Evolutionary conservation across 2,113 vertebrate species (phyloP).

Genomic region (Salminus brasiliensis): DNA sequence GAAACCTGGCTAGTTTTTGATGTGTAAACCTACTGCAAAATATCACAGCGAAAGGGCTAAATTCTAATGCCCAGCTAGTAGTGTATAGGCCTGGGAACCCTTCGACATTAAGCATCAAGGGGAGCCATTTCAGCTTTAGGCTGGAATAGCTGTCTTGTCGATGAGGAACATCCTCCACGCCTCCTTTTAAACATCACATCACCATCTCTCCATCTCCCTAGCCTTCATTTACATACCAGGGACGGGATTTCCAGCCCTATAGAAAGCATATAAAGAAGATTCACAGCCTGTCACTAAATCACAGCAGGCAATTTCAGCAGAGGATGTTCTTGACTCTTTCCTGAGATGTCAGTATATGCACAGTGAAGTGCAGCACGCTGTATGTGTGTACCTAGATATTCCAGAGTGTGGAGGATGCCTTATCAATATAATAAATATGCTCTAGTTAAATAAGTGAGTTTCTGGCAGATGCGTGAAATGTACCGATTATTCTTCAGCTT

Average conservation of each 20-base stretch:
- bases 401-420: neutral
- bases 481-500: neutral
- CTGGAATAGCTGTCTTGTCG: constrained; percentile 23
- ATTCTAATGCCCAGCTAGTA: neutral
- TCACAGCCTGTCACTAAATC: constrained; percentile 50
- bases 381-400: constrained; percentile 34
- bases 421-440: constrained; percentile 4
- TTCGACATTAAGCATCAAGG: neutral
- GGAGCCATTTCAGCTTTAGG: constrained; percentile 15
- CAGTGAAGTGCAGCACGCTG: neutral
- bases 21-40: too few species aligned
- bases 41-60: too few species aligned
- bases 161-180: constrained; percentile 22
- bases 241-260: constrained; percentile 30
- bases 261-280: constrained; percentile 57
- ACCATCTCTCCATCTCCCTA: constrained; percentile 7
- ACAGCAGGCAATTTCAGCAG: constrained; percentile 45
- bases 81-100: neutral
- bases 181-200: constrained; percentile 13
- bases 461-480: neutral
- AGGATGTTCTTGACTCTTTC: constrained; percentile 45
- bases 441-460: neutral
- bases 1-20: too few species aligned
- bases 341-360: constrained; percentile 2
- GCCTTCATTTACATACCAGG: constrained; percentile 49